phyloP scores from a whole-genome alignment of 92 coral and sea anemone genomes.

The Metridium senile region DNA sequence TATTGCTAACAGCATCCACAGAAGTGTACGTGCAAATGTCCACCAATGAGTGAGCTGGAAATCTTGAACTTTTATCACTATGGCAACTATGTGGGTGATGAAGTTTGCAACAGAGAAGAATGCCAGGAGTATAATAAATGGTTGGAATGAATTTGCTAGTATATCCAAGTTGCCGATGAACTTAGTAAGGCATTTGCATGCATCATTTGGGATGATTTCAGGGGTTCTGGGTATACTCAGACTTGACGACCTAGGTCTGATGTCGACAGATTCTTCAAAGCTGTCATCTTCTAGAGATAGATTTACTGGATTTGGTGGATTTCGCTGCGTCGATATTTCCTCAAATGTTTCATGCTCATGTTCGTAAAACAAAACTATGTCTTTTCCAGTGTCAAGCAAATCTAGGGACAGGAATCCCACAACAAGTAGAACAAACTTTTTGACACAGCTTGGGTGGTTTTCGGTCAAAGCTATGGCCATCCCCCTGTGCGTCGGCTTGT shows the following conservation, averaged over 20 bases:
- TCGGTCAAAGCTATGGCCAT: slow-evolving; percentile 34
- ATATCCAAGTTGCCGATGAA: slow-evolving; percentile 67
- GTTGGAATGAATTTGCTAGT: slow-evolving; percentile 72
- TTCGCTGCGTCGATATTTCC: background rate
- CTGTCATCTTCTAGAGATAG: slow-evolving; percentile 3
- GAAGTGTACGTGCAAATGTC: slow-evolving; percentile 80
- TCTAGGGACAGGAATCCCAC: slow-evolving; percentile 74
- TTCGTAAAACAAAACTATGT: slow-evolving; percentile 68
- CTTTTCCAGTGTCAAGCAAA: slow-evolving; percentile 67
- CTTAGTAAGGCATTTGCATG: slow-evolving; percentile 64
- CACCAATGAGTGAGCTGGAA: slow-evolving; percentile 80
- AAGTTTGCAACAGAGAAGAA: slow-evolving; percentile 87
- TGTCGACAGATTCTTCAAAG: slow-evolving; percentile 32
- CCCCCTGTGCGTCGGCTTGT: slow-evolving; percentile 40
- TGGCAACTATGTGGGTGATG: slow-evolving; percentile 85
- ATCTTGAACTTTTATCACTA: slow-evolving; percentile 41
- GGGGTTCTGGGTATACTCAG: slow-evolving; percentile 57
- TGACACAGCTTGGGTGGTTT: slow-evolving; percentile 44
- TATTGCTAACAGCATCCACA: slow-evolving; percentile 82
- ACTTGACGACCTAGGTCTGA: slow-evolving; percentile 48
- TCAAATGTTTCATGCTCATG: slow-evolving; percentile 37
- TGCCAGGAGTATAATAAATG: slow-evolving; percentile 70
- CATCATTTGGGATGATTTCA: slow-evolving; percentile 57
- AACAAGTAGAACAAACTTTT: slow-evolving; percentile 28
- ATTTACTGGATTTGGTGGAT: slow-evolving; percentile 9